Conservation (phyloP, 1,140 invertebrate genomes). For the Meloidogyne exigua region DNA sequence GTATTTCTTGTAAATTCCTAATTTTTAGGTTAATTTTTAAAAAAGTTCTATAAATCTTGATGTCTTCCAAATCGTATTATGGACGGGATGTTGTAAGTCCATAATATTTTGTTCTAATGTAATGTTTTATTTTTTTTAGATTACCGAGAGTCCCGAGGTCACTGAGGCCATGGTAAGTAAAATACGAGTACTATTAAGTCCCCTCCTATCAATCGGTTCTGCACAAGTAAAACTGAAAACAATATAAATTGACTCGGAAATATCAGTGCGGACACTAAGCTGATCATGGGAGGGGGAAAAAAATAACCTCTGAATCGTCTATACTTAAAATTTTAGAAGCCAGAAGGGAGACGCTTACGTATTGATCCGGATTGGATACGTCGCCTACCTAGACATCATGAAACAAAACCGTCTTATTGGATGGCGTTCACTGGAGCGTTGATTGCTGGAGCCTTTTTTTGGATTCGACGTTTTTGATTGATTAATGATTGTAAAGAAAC, state of each 20-base stretch:
- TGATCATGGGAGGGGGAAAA: no score
- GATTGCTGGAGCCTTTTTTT: not conserved
- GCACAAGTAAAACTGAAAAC: no score
- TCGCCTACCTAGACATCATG: not conserved
- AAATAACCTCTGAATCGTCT: not conserved
- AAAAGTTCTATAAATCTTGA: not conserved
- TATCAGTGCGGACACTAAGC: no score
- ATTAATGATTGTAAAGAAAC: not conserved
- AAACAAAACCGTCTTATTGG: slow-evolving; percentile 1
- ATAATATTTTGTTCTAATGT: not conserved
- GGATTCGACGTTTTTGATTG: not conserved
- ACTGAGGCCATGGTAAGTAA: not conserved
- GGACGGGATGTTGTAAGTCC: not conserved
- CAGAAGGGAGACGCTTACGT: not conserved
- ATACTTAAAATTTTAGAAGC: not conserved
- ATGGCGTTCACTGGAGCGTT: not conserved
- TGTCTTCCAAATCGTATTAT: not conserved
- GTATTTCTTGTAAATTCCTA: not conserved
- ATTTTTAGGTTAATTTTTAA: not conserved
- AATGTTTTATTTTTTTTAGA: not conserved
- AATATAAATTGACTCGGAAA: no score
- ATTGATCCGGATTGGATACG: not conserved
- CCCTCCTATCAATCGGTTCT: no score
- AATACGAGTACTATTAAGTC: not conserved
- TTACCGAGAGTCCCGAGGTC: not conserved